Percentiles rank a stretch among this genome's conserved stretches.
These are phyloP conservation scores for Acanthaster planci DNA, from an alignment of 35 echinoderm and acorn worm species.

Conservation along the genomic window DNA sequence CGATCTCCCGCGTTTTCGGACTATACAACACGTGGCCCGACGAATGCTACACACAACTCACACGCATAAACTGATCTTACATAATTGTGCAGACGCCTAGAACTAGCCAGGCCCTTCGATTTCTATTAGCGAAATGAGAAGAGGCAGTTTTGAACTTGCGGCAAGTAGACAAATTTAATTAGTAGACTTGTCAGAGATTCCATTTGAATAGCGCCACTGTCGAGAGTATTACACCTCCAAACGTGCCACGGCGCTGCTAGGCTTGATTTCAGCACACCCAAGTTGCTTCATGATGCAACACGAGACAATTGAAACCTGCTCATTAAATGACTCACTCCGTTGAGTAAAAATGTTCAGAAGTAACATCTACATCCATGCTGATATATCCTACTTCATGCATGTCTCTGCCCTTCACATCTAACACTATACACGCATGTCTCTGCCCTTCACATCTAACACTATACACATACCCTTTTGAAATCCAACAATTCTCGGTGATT, in stretches of 20 bases:
- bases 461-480: too few species aligned
- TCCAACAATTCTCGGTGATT: too few species aligned
- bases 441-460: too few species aligned
- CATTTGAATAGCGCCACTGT: constrained; percentile 4
- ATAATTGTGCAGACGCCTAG: not conserved
- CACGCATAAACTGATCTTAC: not conserved
- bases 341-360: too few species aligned
- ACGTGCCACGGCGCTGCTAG: not conserved
- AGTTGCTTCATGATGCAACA: too few species aligned
- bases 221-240: not conserved
- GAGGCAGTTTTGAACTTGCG: not conserved
- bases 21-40: not conserved
- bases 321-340: too few species aligned
- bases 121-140: not conserved
- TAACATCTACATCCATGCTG: too few species aligned
- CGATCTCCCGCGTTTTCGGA: not conserved
- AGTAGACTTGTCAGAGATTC: not conserved
- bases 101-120: not conserved
- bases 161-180: not conserved
- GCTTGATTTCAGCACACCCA: too few species aligned
- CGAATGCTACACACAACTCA: not conserved
- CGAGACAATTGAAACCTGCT: too few species aligned
- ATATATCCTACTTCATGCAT: too few species aligned
- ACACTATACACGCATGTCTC: too few species aligned
- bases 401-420: too few species aligned